Conservation (phyloP, 2,113 vertebrate species). For the Dascyllus trimaculatus region DNA sequence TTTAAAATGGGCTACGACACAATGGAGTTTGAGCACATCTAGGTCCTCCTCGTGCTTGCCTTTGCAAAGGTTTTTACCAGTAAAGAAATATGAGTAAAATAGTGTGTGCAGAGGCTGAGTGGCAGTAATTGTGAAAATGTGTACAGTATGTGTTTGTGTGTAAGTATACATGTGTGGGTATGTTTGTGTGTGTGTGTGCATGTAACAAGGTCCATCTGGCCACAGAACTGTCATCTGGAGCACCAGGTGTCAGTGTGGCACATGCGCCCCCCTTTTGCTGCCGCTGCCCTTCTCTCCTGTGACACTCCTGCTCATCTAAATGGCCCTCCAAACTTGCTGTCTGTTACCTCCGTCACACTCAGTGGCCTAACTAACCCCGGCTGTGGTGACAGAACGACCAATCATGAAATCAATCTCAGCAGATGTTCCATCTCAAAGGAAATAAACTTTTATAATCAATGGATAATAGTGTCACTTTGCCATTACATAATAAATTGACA, state of each 20-base stretch:
- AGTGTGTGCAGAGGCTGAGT: slow-evolving; percentile 22
- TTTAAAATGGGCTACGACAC: not conserved
- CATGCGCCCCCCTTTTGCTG: slow-evolving; percentile 56
- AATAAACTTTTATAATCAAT: slow-evolving; percentile 70
- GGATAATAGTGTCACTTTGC: slow-evolving; percentile 66
- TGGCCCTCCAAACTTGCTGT: slow-evolving; percentile 73
- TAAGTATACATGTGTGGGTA: slow-evolving; percentile 50
- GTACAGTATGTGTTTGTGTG: slow-evolving; percentile 62
- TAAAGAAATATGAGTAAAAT: slow-evolving; percentile 13
- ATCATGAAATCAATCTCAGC: slow-evolving; percentile 65
- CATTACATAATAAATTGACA: slow-evolving; percentile 64
- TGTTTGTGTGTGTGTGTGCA: slow-evolving; percentile 59
- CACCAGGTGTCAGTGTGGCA: slow-evolving; percentile 84
- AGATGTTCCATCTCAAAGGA: slow-evolving; percentile 72
- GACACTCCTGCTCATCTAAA: slow-evolving; percentile 73
- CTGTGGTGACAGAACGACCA: slow-evolving; percentile 56
- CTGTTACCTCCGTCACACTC: slow-evolving; percentile 54
- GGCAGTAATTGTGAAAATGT: slow-evolving; percentile 56
- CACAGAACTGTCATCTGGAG: slow-evolving; percentile 85
- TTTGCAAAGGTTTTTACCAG: slow-evolving; percentile 27
- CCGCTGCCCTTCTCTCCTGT: slow-evolving; percentile 65
- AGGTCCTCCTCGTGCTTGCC: slow-evolving; percentile 15
- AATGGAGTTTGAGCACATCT: not conserved
- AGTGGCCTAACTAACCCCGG: slow-evolving; percentile 57
- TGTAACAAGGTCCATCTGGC: slow-evolving; percentile 83